Conservation (phyloP, 2,113 vertebrate species). For the Capra hircus region DNA sequence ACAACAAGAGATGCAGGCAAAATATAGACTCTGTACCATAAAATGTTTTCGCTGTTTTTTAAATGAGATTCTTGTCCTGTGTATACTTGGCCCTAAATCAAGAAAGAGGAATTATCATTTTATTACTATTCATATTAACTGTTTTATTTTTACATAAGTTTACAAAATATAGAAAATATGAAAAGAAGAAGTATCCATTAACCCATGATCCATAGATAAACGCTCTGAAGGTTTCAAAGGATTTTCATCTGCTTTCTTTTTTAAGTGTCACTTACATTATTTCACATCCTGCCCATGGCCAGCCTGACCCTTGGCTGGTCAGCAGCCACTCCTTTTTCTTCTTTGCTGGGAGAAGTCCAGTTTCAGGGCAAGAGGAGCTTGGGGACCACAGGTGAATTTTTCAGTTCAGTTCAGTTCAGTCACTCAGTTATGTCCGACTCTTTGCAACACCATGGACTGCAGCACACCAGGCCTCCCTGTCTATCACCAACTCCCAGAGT, state of each 20-base stretch:
- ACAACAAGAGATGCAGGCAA: background rate
- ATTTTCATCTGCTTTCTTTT: background rate
- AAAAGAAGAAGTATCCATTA: background rate
- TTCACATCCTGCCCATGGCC: background rate
- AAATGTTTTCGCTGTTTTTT: background rate
- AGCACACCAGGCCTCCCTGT: background rate
- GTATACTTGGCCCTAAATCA: background rate
- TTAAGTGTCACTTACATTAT: background rate
- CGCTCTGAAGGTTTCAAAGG: background rate
- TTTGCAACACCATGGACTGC: background rate
- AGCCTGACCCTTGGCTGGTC: background rate
- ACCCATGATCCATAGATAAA: background rate
- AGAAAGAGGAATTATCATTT: background rate
- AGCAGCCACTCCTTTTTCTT: background rate
- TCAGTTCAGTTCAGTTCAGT: background rate
- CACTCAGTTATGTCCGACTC: fast-evolving
- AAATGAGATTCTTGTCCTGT: background rate
- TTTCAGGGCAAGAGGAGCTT: background rate
- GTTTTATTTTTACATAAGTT: background rate
- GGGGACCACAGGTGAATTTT: background rate
- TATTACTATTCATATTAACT: background rate
- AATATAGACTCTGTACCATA: background rate
- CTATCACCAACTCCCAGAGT: background rate
- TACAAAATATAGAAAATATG: background rate
- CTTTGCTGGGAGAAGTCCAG: background rate